These are phyloP conservation scores for Labeo catla DNA, from an alignment of 2,113 vertebrate species.

Conservation along the genomic window DNA sequence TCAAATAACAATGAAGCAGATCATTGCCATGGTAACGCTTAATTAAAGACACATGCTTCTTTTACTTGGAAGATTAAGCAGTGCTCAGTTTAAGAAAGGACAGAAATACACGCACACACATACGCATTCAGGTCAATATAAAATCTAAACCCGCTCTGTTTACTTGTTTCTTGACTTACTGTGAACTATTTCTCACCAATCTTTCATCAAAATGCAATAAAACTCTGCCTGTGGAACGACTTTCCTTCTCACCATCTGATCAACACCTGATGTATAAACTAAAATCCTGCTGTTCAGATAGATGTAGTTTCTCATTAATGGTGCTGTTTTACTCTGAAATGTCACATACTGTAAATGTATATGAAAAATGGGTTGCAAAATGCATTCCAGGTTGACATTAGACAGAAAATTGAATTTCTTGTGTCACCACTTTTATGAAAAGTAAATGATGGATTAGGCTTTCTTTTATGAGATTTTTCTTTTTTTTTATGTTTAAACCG, in stretches of 20 bases:
- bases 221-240: background rate
- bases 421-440: background rate
- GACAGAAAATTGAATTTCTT: background rate
- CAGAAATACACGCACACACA: background rate
- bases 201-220: background rate
- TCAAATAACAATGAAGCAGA: background rate
- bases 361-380: background rate
- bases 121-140: background rate
- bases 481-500: background rate
- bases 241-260: background rate
- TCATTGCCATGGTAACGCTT: background rate
- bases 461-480: background rate
- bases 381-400: background rate
- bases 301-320: background rate
- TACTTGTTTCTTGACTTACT: background rate
- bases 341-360: background rate
- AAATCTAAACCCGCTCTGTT: background rate
- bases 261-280: background rate
- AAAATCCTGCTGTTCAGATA: background rate
- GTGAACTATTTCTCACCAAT: background rate
- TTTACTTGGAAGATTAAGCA: background rate
- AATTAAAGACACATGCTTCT: background rate
- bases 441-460: background rate
- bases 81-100: background rate
- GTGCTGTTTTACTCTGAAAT: background rate